phyloP scores from a whole-genome alignment of 2,888 invertebrate species.

The Diadromus collaris region DNA sequence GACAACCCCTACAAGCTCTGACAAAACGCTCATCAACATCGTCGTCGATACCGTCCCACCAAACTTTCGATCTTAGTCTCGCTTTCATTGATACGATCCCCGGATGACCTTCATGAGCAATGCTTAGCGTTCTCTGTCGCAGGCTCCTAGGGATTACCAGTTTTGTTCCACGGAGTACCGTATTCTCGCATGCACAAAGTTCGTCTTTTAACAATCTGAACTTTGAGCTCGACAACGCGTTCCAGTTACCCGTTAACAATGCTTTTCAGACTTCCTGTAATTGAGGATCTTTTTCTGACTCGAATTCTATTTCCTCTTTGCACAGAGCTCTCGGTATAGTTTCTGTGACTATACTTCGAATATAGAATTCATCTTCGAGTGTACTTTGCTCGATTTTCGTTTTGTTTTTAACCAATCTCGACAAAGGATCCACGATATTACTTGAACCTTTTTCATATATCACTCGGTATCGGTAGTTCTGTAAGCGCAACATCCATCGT shows the following conservation, averaged over 20 bases:
- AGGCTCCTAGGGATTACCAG: conserved; percentile 61
- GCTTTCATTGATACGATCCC: conserved; percentile 64
- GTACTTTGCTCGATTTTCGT: conserved; percentile 16
- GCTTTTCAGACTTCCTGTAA: conserved; percentile 3
- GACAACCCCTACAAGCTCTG: conserved; percentile 60
- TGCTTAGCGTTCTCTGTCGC: conserved; percentile 57
- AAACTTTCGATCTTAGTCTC: conserved; percentile 63
- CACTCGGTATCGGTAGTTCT: conserved; percentile 68
- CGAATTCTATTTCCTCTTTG: conserved; percentile 2
- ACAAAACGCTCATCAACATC: conserved; percentile 61
- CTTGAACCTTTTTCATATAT: conserved; percentile 61
- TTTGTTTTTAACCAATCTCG: conserved; percentile 58
- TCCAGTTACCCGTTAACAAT: neutral
- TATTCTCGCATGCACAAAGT: conserved; percentile 23
- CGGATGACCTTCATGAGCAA: conserved; percentile 72
- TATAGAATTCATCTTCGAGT: conserved; percentile 58
- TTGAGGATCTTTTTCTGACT: conserved; percentile 9
- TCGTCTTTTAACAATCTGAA: conserved; percentile 10
- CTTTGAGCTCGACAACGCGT: neutral
- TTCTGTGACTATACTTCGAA: neutral
- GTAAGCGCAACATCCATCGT: conserved; percentile 71
- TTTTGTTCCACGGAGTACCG: conserved; percentile 57
- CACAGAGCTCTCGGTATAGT: conserved; percentile 14
- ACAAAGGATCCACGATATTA: conserved; percentile 72
- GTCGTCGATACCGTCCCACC: conserved; percentile 63